Conservation (phyloP, 2,888 invertebrate genomes). For the Diaprepes abbreviatus region DNA sequence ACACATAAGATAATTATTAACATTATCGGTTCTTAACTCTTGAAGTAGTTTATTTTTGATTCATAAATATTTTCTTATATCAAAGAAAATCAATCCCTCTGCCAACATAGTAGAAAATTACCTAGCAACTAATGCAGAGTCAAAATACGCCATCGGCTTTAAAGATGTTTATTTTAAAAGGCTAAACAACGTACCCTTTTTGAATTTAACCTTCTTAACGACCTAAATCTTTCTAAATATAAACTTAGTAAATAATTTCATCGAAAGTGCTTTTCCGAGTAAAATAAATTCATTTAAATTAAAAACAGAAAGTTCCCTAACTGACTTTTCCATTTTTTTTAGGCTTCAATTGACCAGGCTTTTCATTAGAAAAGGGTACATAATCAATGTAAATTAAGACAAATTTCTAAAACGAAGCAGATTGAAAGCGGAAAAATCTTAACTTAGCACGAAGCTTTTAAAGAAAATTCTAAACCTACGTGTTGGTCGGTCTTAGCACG, state of each 20-base stretch:
- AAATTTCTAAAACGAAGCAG: slow-evolving; percentile 45
- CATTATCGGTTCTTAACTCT: too few relatives aligned
- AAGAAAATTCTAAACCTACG: slow-evolving; percentile 52
- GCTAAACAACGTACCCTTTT: neutral
- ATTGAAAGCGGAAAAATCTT: slow-evolving; percentile 55
- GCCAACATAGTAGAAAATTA: too few relatives aligned
- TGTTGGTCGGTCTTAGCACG: slow-evolving; percentile 31
- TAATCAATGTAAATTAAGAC: slow-evolving; percentile 49
- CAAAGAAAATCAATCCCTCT: too few relatives aligned
- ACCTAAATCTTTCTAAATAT: neutral
- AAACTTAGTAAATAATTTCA: neutral
- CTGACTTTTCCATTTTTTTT: slow-evolving; percentile 5
- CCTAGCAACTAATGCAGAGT: too few relatives aligned
- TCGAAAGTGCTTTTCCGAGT: slow-evolving; percentile 1
- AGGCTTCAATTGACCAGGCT: slow-evolving; percentile 16
- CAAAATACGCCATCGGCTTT: neutral
- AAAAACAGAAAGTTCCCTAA: slow-evolving; percentile 4
- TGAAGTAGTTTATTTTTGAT: too few relatives aligned
- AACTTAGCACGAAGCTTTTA: slow-evolving; percentile 55
- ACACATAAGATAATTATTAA: too few relatives aligned
- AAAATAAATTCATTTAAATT: slow-evolving; percentile 8
- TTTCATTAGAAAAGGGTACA: slow-evolving; percentile 36
- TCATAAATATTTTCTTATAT: too few relatives aligned
- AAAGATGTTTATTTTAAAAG: slow-evolving; percentile 7
- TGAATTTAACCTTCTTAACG: neutral